phyloP scores from a whole-genome alignment of 2,888 invertebrate genomes.

The Lomographa bimaculata region DNA sequence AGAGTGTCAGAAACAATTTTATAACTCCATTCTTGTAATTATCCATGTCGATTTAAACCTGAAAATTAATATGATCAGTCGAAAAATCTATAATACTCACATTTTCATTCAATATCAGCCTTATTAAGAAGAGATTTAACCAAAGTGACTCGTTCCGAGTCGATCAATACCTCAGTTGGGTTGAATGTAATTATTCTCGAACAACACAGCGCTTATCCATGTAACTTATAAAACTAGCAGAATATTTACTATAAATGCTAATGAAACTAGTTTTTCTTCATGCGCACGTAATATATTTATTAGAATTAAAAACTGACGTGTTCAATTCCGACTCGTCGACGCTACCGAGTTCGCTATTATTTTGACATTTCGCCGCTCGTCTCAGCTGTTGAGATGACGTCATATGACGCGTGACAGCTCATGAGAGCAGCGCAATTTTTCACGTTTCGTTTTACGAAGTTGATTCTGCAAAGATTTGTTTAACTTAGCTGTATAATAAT shows the following conservation, averaged over 20 bases:
- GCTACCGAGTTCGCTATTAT: conserved; percentile 33
- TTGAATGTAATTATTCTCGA: conserved; percentile 26
- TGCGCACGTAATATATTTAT: conserved; percentile 34
- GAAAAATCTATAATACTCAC: conserved; percentile 12
- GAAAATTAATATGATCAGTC: conserved; percentile 39
- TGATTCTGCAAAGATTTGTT: too few species aligned
- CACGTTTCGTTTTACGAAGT: conserved; percentile 51
- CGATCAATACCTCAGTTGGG: conserved; percentile 35
- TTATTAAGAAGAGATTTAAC: conserved; percentile 16
- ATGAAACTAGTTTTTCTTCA: conserved; percentile 15
- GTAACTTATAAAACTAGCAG: too few species aligned
- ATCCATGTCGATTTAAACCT: conserved; percentile 49
- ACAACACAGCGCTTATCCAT: conserved; percentile 4
- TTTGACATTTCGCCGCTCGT: conserved; percentile 41
- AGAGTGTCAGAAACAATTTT: conserved; percentile 32
- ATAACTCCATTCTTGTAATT: conserved; percentile 28
- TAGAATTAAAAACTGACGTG: conserved; percentile 63
- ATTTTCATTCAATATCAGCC: conserved; percentile 37
- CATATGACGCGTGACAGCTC: conserved; percentile 22
- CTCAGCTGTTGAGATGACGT: conserved; percentile 43
- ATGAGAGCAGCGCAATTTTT: conserved; percentile 36
- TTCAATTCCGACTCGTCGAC: conserved; percentile 59
- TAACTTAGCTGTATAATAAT: too few species aligned
- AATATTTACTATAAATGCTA: conserved; percentile 2
- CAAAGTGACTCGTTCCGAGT: conserved; percentile 7